Percentiles rank a stretch among this genome's conserved stretches.
These are phyloP conservation scores for Paradisaea rubra DNA, from an alignment of 2,113 vertebrate species.

Conservation along the genomic window DNA sequence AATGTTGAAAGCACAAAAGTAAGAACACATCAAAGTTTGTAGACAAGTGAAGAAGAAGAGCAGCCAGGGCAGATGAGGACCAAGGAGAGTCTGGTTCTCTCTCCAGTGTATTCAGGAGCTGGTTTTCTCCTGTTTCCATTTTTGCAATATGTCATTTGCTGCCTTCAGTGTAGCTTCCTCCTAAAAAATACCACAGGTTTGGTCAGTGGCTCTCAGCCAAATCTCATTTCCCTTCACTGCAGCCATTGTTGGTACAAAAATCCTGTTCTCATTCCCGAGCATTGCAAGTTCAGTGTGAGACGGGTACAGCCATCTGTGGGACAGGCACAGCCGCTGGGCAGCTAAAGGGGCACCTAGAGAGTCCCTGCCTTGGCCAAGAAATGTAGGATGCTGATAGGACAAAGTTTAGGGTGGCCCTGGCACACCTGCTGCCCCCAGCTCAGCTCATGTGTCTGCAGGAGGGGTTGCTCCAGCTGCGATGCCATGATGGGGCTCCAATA, in stretches of 20 bases:
- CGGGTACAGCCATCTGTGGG: not conserved
- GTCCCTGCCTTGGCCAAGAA: not conserved
- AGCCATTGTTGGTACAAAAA: not conserved
- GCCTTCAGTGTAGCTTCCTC: slow-evolving; percentile 86
- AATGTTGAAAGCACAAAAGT: not conserved
- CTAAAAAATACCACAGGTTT: slow-evolving; percentile 57
- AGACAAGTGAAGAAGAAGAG: not conserved
- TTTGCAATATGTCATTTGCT: slow-evolving; percentile 79
- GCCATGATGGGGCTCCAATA: not conserved
- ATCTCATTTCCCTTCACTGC: not conserved
- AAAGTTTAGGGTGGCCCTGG: not conserved
- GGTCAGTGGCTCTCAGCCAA: not conserved
- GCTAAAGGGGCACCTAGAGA: not conserved
- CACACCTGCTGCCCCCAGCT: not conserved
- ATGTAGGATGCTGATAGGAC: not conserved
- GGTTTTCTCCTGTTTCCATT: slow-evolving; percentile 72
- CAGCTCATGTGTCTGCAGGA: rapidly evolving
- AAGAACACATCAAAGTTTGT: not conserved
- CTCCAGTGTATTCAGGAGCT: not conserved
- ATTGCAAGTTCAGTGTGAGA: not conserved
- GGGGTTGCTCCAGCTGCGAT: not conserved
- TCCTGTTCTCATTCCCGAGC: not conserved
- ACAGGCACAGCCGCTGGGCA: not conserved
- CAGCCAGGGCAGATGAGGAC: rapidly evolving
- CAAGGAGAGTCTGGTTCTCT: not conserved